Evolutionary conservation across 2,113 vertebrate species (phyloP).

Genomic region (Cricetomys ansorgei): DNA sequence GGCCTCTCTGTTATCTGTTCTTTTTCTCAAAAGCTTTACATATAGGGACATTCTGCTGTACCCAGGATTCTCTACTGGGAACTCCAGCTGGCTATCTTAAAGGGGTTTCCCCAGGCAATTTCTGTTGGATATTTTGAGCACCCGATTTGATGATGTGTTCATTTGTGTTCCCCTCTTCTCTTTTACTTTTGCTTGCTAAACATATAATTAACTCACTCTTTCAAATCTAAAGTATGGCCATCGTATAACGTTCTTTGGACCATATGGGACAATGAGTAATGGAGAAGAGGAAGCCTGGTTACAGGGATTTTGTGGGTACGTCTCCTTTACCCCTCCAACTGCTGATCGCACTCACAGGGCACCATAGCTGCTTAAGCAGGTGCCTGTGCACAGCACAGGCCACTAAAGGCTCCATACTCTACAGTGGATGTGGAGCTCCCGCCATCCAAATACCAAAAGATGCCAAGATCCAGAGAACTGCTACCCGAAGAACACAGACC

Average conservation of each 20-base stretch:
- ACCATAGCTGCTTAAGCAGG: no score
- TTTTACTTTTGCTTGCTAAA: background rate
- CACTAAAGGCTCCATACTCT: accelerated
- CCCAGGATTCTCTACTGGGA: background rate
- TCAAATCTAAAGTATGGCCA: background rate
- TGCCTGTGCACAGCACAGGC: accelerated
- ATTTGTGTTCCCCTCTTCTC: background rate
- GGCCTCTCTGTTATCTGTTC: background rate
- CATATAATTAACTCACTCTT: background rate
- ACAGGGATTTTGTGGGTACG: background rate
- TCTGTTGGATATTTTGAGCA: background rate
- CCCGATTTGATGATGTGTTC: background rate
- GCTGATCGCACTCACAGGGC: background rate
- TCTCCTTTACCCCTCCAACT: background rate
- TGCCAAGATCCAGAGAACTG: background rate
- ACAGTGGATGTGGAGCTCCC: background rate
- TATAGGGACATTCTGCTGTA: background rate
- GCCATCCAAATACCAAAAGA: background rate
- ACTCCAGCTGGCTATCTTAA: background rate
- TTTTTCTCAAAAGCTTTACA: background rate
- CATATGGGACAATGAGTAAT: background rate
- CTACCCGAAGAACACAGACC: background rate
- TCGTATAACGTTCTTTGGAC: background rate
- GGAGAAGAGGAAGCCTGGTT: background rate
- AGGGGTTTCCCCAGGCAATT: background rate